A percentile compares a stretch with the other conserved stretches of the same genome.
These are phyloP conservation scores for Gymnoscopelus braueri DNA, from an alignment of 2,797 vertebrate species.

Conservation along the genomic window DNA sequence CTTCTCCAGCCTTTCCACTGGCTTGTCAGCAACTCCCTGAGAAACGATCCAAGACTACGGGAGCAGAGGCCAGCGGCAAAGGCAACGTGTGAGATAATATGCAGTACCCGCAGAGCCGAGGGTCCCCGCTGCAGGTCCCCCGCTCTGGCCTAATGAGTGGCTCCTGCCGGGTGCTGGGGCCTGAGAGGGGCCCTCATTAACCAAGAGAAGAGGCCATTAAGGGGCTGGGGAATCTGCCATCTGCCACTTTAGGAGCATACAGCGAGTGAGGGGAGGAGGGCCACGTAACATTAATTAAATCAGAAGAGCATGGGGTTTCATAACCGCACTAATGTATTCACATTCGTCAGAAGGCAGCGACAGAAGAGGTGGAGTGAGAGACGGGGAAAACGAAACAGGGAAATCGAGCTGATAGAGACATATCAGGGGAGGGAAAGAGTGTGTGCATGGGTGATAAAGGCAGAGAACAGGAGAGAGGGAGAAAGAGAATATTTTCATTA, in stretches of 20 bases:
- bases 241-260: slow-evolving; percentile 53
- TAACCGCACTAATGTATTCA: slow-evolving; percentile 25
- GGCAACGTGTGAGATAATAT: slow-evolving; percentile 54
- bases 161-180: slow-evolving; percentile 62
- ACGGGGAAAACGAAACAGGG: not conserved
- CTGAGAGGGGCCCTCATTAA: slow-evolving; percentile 73
- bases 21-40: slow-evolving; percentile 45
- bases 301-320: slow-evolving; percentile 43
- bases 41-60: slow-evolving; percentile 35
- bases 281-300: slow-evolving; percentile 60
- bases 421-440: not conserved
- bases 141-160: slow-evolving; percentile 72
- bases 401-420: not conserved
- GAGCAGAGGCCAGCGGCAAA: slow-evolving; percentile 53
- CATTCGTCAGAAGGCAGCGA: slow-evolving; percentile 34
- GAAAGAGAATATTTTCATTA: not conserved
- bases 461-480: not conserved
- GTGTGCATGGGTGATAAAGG: not conserved
- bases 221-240: slow-evolving; percentile 49
- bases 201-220: slow-evolving; percentile 67
- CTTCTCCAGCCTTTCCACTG: slow-evolving; percentile 23
- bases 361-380: not conserved
- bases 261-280: slow-evolving; percentile 46
- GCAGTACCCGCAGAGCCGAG: slow-evolving; percentile 59
- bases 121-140: slow-evolving; percentile 38